These are phyloP conservation scores for Clivina fossor DNA, from an alignment of 2,888 invertebrate species.

Conservation along the genomic window DNA sequence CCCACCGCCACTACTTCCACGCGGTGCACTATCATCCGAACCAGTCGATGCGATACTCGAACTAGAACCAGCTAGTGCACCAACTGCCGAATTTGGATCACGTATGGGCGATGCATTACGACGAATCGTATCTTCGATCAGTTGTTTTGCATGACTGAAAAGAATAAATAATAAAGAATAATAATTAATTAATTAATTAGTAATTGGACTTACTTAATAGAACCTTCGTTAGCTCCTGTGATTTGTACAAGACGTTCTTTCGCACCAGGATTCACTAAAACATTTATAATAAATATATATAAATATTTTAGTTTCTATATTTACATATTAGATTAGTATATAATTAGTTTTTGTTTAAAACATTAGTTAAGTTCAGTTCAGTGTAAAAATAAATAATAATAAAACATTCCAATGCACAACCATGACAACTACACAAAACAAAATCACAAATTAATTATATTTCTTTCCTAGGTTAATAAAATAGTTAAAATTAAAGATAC, in stretches of 20 bases:
- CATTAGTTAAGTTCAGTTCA: too few species aligned
- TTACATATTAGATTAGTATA: too few species aligned
- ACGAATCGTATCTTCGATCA: constrained; percentile 93
- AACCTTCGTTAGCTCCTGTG: constrained; percentile 90
- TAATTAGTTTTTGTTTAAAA: too few species aligned
- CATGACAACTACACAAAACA: too few species aligned
- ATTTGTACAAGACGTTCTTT: constrained; percentile 95
- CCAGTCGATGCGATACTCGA: constrained; percentile 78
- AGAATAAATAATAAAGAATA: constrained; percentile 4
- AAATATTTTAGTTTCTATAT: too few species aligned
- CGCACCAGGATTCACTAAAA: constrained; percentile 89
- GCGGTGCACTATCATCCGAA: constrained; percentile 61
- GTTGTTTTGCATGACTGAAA: constrained; percentile 81
- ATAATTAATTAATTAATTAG: constrained; percentile 14
- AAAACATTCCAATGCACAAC: too few species aligned
- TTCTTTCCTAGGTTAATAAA: too few species aligned
- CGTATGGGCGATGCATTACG: constrained; percentile 92
- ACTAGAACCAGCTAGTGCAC: constrained; percentile 68
- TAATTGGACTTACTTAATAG: constrained; percentile 74
- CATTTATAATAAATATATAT: too few species aligned
- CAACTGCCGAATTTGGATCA: constrained; percentile 61
- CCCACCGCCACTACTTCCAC: constrained; percentile 45
- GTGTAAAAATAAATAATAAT: too few species aligned
- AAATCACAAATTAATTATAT: too few species aligned
- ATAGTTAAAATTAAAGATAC: too few species aligned